Conservation (phyloP, 2,797 vertebrate genomes). For the Florisuga fusca region DNA sequence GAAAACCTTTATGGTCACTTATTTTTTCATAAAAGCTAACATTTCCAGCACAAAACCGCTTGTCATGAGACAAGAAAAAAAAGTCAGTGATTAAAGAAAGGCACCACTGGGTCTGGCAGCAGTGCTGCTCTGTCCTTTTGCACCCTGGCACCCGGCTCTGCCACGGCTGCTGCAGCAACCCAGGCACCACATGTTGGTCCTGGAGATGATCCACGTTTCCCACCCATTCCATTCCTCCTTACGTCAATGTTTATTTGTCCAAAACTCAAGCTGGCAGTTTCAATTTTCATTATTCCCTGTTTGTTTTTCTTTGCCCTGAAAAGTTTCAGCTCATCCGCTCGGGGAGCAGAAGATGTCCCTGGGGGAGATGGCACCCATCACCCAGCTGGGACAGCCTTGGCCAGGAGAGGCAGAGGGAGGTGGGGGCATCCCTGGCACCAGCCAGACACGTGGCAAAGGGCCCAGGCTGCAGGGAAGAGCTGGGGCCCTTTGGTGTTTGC, state of each 20-base stretch:
- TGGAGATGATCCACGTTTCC: neutral
- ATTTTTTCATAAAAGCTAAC: neutral
- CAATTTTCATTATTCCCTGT: neutral
- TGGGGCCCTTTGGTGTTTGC: neutral
- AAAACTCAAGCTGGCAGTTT: neutral
- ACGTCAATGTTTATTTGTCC: neutral
- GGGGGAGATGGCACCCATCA: neutral
- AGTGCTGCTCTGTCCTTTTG: neutral
- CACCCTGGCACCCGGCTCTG: neutral
- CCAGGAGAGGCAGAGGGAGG: neutral
- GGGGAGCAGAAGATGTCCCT: neutral
- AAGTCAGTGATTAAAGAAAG: neutral
- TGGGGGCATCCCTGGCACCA: neutral
- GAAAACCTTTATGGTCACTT: neutral
- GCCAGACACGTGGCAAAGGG: neutral
- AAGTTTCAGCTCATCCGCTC: neutral
- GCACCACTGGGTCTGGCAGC: neutral
- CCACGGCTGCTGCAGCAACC: neutral
- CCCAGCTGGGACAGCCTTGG: rapidly evolving
- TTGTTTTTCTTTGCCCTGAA: neutral
- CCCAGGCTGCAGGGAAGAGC: neutral
- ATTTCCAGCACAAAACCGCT: neutral
- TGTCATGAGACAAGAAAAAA: neutral
- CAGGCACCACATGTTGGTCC: rapidly evolving
- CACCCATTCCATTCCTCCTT: rapidly evolving